A percentile compares a stretch with the other conserved stretches of the same genome.
These are phyloP conservation scores for Aspidapion aeneum DNA, from an alignment of 2,888 invertebrate species.

Conservation along the genomic window DNA sequence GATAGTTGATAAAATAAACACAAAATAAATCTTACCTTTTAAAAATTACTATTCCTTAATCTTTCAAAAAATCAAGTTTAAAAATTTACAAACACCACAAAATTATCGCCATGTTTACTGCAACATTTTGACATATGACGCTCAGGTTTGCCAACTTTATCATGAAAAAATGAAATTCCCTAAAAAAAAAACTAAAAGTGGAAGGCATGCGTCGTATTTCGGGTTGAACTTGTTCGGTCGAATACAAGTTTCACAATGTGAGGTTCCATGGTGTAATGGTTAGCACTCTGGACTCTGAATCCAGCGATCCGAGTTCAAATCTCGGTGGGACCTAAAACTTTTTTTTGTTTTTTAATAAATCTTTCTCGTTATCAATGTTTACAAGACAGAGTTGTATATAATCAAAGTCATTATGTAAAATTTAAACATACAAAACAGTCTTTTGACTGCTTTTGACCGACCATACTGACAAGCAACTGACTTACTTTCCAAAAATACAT, in stretches of 20 bases:
- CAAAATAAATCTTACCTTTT: no score
- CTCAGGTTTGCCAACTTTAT: not conserved
- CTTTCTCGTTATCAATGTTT: no score
- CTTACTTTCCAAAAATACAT: no score
- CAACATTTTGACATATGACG: not conserved
- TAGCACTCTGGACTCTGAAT: conserved; percentile 79
- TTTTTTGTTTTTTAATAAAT: not conserved
- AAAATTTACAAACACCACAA: not conserved
- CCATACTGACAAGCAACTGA: no score
- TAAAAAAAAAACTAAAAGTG: not conserved
- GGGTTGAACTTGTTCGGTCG: no score
- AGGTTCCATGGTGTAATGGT: conserved; percentile 56
- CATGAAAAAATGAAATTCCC: not conserved
- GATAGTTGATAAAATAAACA: no score
- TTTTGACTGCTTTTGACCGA: no score
- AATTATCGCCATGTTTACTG: not conserved
- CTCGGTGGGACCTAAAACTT: conserved; percentile 63
- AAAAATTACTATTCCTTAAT: not conserved
- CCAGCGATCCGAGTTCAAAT: conserved; percentile 79
- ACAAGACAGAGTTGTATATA: no score
- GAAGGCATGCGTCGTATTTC: no score
- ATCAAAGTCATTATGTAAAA: no score
- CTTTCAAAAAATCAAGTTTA: not conserved
- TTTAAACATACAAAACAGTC: no score
- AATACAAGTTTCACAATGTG: not conserved